Percentiles rank a stretch among this genome's conserved stretches.
phyloP scores from a whole-genome alignment of 2,888 invertebrate genomes.

The Conomelus anceps region DNA sequence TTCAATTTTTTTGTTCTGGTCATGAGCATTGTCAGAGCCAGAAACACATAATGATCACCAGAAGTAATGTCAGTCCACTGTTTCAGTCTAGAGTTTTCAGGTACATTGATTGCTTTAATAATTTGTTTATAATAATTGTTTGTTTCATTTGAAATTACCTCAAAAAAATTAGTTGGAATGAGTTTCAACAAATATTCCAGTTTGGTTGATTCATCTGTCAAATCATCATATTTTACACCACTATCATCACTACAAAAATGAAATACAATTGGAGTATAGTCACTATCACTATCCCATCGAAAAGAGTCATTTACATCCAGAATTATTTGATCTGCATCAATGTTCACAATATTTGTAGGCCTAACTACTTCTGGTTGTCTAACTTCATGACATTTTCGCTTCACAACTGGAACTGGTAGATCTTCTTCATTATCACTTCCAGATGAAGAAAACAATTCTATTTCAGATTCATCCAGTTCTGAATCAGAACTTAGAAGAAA shows the following conservation, averaged over 20 bases:
- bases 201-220: background rate
- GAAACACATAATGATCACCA: slow-evolving; percentile 30
- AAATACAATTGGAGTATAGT: background rate
- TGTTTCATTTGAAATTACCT: slow-evolving; percentile 21
- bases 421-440: background rate
- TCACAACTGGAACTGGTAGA: background rate
- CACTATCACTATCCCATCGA: background rate
- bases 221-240: background rate
- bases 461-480: background rate
- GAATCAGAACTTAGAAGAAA: slow-evolving; percentile 1
- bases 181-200: background rate
- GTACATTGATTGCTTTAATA: background rate
- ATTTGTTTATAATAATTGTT: slow-evolving; percentile 25
- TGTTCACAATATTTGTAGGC: background rate
- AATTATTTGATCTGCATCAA: background rate
- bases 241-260: background rate
- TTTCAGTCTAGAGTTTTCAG: background rate
- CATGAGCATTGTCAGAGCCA: slow-evolving; percentile 18
- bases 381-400: background rate
- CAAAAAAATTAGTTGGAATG: slow-evolving; percentile 11
- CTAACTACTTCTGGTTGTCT: background rate
- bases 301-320: background rate
- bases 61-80: slow-evolving; percentile 15
- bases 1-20: slow-evolving; percentile 7
- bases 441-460: background rate